A percentile compares a stretch with the other conserved stretches of the same genome.
Conservation (phyloP, 35 echinoderm and acorn worm species). For the Chiridota heheva region DNA sequence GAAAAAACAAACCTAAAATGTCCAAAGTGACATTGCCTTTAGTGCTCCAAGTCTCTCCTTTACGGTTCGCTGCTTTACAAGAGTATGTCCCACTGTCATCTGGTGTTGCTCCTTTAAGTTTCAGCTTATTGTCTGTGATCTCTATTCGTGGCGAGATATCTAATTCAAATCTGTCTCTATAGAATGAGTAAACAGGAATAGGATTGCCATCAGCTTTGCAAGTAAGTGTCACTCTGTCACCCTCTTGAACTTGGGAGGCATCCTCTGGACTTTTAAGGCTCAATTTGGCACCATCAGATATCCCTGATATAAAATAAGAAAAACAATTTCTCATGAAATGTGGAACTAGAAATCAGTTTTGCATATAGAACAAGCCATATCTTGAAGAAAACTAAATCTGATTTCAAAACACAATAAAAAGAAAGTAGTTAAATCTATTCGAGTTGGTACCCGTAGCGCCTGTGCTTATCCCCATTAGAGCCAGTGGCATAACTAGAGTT, state of each 20-base stretch:
- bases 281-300: constrained; percentile 37
- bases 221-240: constrained; percentile 37
- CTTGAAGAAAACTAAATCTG: too few species aligned
- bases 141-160: constrained; percentile 22
- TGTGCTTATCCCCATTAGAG: too few species aligned
- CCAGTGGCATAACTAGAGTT: too few species aligned
- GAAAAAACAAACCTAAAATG: constrained; percentile 65
- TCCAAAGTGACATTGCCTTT: constrained; percentile 50
- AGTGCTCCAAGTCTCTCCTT: constrained; percentile 32
- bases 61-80: constrained; percentile 61
- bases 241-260: constrained; percentile 50
- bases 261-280: constrained; percentile 39
- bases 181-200: constrained; percentile 50
- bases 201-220: constrained; percentile 69
- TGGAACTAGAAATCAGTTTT: too few species aligned
- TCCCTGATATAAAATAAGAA: constrained; percentile 65
- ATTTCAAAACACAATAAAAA: too few species aligned
- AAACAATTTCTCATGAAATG: too few species aligned
- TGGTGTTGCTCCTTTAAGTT: constrained; percentile 25
- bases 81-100: constrained; percentile 68
- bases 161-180: constrained; percentile 45
- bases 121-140: constrained; percentile 39
- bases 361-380: too few species aligned
- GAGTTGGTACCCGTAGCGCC: too few species aligned
- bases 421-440: too few species aligned